Evolutionary conservation across 2,888 invertebrate species (phyloP), one percentile per base, ranked within the genome.

Genomic region (Cheilosia urbana): DNA sequence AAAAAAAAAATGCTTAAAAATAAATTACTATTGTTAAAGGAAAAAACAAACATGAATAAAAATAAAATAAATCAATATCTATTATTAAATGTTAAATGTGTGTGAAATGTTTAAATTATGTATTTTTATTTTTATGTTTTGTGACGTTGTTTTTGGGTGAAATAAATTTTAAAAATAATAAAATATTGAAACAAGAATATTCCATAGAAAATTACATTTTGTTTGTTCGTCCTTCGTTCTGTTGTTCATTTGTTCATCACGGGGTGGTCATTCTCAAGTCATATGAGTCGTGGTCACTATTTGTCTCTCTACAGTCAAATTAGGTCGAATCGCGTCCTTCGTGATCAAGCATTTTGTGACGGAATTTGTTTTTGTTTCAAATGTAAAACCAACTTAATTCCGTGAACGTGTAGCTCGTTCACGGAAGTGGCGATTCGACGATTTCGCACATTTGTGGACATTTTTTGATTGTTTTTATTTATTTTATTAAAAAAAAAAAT

Each of bases 11-110:
- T 58, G 49, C 47, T 58, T 68, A 53, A 63, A 58, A 62, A 47
- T 63, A 72, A 69, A 69, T 27, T n/a, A 19, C 13, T 81, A 63
- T 40, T 77, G 73, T 75, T 55, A 75, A 75, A 68, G 13, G 21
- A 49, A 13, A 9, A 51, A 51, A n/a, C n/a, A n/a, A 19, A 65
- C 49, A 60, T 81, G 68, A 77, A 79, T 77, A 51, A 62, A 68
- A 62, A 7, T 42, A 75, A 49, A 69, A 79, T 75, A 82, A 82
- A 63, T 51, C 63, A 51, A 65, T 62, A 65, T 55, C 68, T 57
- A 76, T 76, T 72, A 87, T 85, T 87, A 80, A 82, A 87, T 87
- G 84, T 79, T 80, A 69, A 57, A 53, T 63, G 51, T 47, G 9
- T 62, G 42, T 69, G 57, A 62, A 30, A 45, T 79, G 65, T 75